phyloP scores from a whole-genome alignment of 2,113 vertebrate genomes.

The Pseudorasbora parva region DNA sequence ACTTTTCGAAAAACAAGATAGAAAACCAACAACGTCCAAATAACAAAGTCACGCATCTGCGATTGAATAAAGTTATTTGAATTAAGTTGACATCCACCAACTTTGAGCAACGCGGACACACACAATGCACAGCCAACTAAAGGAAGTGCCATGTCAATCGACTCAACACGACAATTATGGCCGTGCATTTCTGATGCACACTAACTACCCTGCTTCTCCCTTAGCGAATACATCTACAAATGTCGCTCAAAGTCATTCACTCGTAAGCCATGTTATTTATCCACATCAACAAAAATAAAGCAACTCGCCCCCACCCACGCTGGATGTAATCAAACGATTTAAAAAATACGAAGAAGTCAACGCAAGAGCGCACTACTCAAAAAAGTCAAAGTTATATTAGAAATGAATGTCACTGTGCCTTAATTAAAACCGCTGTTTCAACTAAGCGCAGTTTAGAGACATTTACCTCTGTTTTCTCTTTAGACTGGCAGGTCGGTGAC shows the following conservation, averaged over 20 bases:
- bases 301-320: constrained; percentile 70
- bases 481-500: constrained; percentile 79
- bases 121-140: constrained; percentile 46
- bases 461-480: constrained; percentile 79
- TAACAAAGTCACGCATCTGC: not conserved
- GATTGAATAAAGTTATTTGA: constrained; percentile 17
- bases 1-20: not conserved
- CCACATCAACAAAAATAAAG: constrained; percentile 66
- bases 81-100: constrained; percentile 50
- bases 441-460: constrained; percentile 58
- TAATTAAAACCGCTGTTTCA: constrained; percentile 5
- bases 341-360: constrained; percentile 31
- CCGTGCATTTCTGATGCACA: constrained; percentile 1
- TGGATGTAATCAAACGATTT: constrained; percentile 67
- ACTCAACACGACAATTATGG: constrained; percentile 39
- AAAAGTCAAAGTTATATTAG: constrained; percentile 16
- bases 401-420: not conserved
- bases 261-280: constrained; percentile 58
- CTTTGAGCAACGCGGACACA: constrained; percentile 54
- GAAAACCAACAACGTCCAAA: not conserved
- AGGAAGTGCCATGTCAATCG: constrained; percentile 49
- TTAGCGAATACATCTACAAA: not conserved
- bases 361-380: not conserved
- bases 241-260: constrained; percentile 40
- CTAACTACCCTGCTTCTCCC: not conserved